Base-by-base conservation (phyloP, 1,140 invertebrate species). In the Ridgeia piscesae region DNA sequence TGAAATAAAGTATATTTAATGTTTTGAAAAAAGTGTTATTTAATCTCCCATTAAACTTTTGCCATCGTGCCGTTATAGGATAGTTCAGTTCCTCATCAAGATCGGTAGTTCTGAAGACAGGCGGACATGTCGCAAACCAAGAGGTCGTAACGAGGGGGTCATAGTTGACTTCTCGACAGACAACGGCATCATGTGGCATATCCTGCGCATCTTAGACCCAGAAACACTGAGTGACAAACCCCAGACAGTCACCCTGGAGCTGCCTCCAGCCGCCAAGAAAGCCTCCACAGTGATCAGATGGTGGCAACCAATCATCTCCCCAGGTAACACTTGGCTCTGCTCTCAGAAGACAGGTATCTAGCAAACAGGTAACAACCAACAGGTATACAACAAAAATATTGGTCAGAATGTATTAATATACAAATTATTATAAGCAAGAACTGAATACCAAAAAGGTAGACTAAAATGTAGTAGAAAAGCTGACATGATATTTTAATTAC, bases 161-260 rank as follows among this genome's bases (percentile, higher is more conserved):
- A 94, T 96, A 34, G 94, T 95, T 11, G 95, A 95, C 92, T 96
- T 94, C 93, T 95, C 94, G 50, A 95, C 94, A 21, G 95, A 95
- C 92, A 96, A 96, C 93, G 96, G 95, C 34, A 94, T 96, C 89
- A 95, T 94, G 17, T 96, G 96, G 96, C 92, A 94, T 31, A 93
- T 94, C 6, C 92, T 96, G 33, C 95, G 95, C 92, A 93, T 95
- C 58, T 92, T 96, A 9, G 95, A 96, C 92, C 95, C 95, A 88
- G 92, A 93, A 14, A 89, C 95, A 34, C 94, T 95, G 50, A 95
- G 94, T 89, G 92, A 93, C 6, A 94, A 94, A 58, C 94, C 94
- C 50, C 94, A 95, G 91, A 92, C 94, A 27, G 94, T 96, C 1
- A 94, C 94, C 17, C 91, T 96, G 1, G 93, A 94, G 6, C 92